Evolutionary conservation across 2,113 vertebrate species (phyloP), one percentile per base, ranked within the genome.

Genomic region (Chunga burmeisteri): DNA sequence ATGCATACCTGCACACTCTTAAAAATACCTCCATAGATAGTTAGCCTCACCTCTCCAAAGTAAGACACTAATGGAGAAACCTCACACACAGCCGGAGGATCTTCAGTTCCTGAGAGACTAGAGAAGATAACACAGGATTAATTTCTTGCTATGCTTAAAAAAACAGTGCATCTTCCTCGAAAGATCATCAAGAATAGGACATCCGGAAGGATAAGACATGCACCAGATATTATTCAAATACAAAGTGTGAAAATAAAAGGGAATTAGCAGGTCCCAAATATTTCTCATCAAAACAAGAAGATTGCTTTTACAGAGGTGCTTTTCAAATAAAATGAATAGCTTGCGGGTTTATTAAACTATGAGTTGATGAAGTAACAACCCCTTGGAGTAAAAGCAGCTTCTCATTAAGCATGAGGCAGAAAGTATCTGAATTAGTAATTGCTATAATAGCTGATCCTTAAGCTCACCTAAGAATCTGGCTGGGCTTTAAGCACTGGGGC

Each of bases 1-100:
- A 81, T 26, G 49, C 36, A 61, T 34, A 79, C 15, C 52, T 52
- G 40, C 49, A 55, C 27, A 30, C n/a, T 49, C 59, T 86, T 85
- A 94, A 85, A 86, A 94, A 81, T 53, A 78, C 32, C 26, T 75
- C 65, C 58, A 58, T 1, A 66, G 32, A 58, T 11, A 87, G 40
- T 90, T 94, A 79, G 44, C 74, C 98, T 99, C 92, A 99, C 99
- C 99, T 99, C 99, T 97, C 99, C 99, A 74, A 98, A 99, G 86
- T 99, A 99, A 18, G 99, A 99, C 42, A 99, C 98, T 75, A 99
- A 95, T 0, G 99, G 99, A 11, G 99, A 99, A 93, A 99, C 99
- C 98, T 99, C 99, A 94, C 98, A 99, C 30, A 98, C 59, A 13
- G 97, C 98, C 0, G 98, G 98, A 55, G 97, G 97, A 42, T 97